Base-by-base conservation (phyloP, 1,140 invertebrate genomes). In the Scaptomyza hsui region DNA sequence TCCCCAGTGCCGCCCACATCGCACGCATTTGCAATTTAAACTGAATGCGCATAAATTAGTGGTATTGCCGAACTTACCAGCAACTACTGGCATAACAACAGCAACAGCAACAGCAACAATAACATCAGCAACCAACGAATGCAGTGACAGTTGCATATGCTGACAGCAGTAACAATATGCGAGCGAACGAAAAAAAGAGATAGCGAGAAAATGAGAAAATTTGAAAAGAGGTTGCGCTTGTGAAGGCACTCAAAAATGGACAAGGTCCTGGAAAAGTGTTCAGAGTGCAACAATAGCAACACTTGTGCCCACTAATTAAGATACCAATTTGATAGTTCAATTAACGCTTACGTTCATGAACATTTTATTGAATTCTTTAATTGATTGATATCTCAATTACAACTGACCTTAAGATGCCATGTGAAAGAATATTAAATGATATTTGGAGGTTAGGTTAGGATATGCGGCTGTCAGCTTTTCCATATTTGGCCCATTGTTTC, bases 1-100 rank as follows among this genome's bases (percentile, higher is more conserved):
- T 41, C 7, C 24, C 24, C 5, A 55, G 41, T 35, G 24, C 9
- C 19, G 41, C 63, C 42, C 79, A 75, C 67, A 69, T 62, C 53
- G 80, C 80, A 79, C 72, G 80, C 75, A 83, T 85, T 83, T 83
- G 75, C 80, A 83, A 83, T 83, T 83, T 85, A 85, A 83, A 83
- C 80, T 85, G 80, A 85, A 83, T 85, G 73, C 80, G 80, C 80
- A 83, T 83, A 83, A 85, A 83, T 83, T 83, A 83, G 80, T 85
- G 75, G 75, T 70, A 72, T 78, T 78, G 75, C 79, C 78, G 47
- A 77, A 81, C 78, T 82, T 67, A 53, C 41, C 63, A 69, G 55
- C 74, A 69, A 62, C 75, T 61, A 65, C 45, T 29, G 35, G 19
- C 29, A 61, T 35, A 24, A 48, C 42, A 48, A 18, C 63, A 64